Conservation (phyloP, 2,888 invertebrate species). For the Mantis religiosa region DNA sequence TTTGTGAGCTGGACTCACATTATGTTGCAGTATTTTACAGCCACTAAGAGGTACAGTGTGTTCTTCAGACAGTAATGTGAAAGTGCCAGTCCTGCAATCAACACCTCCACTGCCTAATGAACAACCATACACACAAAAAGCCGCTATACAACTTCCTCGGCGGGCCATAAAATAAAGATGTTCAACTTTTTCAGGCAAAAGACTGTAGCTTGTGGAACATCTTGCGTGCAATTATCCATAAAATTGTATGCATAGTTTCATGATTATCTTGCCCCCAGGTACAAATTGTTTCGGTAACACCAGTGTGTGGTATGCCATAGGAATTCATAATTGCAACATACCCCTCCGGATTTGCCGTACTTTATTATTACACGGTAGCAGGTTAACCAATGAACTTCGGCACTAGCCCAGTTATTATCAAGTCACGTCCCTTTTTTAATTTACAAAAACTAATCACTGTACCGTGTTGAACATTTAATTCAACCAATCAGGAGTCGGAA, state of each 20-base stretch:
- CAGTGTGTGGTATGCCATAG: conserved; percentile 3
- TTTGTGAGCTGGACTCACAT: too few species aligned
- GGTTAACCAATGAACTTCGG: not conserved
- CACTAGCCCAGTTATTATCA: not conserved
- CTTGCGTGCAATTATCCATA: conserved; percentile 23
- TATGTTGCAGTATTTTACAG: not conserved
- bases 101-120: not conserved
- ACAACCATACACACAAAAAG: not conserved
- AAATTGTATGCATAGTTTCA: conserved; percentile 23
- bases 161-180: not conserved
- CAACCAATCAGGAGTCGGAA: not conserved
- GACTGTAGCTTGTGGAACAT: not conserved
- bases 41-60: not conserved
- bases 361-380: not conserved
- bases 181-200: not conserved
- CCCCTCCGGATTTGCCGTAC: not conserved
- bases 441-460: not conserved
- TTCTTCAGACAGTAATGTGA: not conserved
- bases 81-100: not conserved
- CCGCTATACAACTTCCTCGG: not conserved
- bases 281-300: conserved; percentile 1
- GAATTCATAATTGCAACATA: conserved; percentile 22
- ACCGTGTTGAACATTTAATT: not conserved
- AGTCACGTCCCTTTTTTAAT: not conserved
- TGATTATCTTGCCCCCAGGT: conserved; percentile 6